phyloP scores from a whole-genome alignment of 2,888 invertebrate genomes.

The Dynastes hyllus region DNA sequence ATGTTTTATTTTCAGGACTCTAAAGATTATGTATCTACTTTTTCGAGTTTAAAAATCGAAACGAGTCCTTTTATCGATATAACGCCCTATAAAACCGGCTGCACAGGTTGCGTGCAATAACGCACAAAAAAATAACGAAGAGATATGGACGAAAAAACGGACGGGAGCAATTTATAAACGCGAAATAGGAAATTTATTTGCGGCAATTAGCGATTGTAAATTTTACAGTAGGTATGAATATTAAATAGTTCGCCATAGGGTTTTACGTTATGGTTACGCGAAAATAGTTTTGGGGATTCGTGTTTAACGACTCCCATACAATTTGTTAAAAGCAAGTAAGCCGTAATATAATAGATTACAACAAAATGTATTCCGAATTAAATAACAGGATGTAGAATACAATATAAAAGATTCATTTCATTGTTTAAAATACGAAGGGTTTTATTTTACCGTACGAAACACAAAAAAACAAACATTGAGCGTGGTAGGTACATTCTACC shows the following conservation, averaged over 20 bases:
- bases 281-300: too few species aligned
- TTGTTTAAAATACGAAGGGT: too few species aligned
- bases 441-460: too few species aligned
- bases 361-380: too few species aligned
- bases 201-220: slow-evolving; percentile 11
- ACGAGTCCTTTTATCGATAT: neutral
- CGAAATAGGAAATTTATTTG: slow-evolving; percentile 7
- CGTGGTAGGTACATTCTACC: too few species aligned
- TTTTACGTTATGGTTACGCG: too few species aligned
- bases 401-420: too few species aligned
- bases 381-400: too few species aligned
- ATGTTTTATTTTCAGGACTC: slow-evolving; percentile 23
- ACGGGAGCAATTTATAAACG: neutral
- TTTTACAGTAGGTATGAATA: slow-evolving; percentile 7
- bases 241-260: neutral
- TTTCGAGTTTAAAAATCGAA: slow-evolving; percentile 14
- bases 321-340: too few species aligned
- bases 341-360: too few species aligned
- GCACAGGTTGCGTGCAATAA: neutral
- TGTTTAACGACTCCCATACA: too few species aligned
- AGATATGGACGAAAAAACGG: neutral
- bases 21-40: slow-evolving; percentile 24
- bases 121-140: neutral
- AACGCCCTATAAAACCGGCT: neutral
- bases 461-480: too few species aligned